Conservation (phyloP, 2,797 vertebrate species). For the Aulostomus chinensis region DNA sequence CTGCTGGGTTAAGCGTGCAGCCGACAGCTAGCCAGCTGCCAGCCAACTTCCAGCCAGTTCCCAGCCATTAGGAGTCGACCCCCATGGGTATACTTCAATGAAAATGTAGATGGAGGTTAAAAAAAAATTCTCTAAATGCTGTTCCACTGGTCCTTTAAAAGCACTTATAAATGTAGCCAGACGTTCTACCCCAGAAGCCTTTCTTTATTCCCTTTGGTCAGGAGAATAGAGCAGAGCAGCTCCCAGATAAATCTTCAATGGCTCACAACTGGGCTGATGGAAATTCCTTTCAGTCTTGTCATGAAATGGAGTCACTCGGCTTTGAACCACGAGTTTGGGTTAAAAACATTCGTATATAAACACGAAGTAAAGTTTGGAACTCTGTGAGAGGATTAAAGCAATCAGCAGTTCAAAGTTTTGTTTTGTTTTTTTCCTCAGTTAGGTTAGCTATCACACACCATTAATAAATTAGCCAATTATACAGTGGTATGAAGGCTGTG, state of each 20-base stretch:
- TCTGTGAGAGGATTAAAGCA: conserved; percentile 35
- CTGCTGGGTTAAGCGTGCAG: too few species aligned
- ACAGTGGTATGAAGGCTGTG: conserved; percentile 32
- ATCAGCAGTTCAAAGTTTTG: conserved; percentile 28
- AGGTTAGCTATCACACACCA: conserved; percentile 35
- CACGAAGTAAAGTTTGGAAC: conserved; percentile 31
- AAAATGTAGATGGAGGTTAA: too few species aligned
- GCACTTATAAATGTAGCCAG: conserved; percentile 27
- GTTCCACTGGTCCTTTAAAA: background rate
- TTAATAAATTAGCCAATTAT: conserved; percentile 58
- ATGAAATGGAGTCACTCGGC: conserved; percentile 22
- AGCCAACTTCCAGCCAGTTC: too few species aligned
- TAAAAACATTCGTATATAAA: conserved; percentile 38
- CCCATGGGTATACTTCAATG: too few species aligned
- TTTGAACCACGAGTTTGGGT: conserved; percentile 34
- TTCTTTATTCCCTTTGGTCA: conserved; percentile 36
- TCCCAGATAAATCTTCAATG: conserved; percentile 39
- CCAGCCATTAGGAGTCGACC: too few species aligned
- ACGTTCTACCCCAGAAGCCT: conserved; percentile 20
- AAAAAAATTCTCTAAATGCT: too few species aligned
- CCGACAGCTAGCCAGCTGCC: too few species aligned
- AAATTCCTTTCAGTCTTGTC: conserved; percentile 42
- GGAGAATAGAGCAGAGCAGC: conserved; percentile 24
- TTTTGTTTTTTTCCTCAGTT: background rate
- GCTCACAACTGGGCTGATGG: conserved; percentile 18